phyloP scores from a whole-genome alignment of 2,113 vertebrate species.

The Nesogale talazaci region DNA sequence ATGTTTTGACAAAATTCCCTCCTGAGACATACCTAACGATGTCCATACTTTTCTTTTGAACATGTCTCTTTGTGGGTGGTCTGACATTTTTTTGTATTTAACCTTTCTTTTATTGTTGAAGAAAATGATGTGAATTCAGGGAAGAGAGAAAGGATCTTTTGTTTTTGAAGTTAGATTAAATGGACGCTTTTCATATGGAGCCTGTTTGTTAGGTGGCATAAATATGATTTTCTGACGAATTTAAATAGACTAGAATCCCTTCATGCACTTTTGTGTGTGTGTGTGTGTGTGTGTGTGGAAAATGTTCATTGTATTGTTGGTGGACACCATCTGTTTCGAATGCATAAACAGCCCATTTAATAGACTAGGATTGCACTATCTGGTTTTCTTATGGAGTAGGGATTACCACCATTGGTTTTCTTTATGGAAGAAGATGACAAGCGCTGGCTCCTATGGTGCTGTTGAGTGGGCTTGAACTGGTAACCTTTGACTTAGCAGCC shows the following conservation, averaged over 20 bases:
- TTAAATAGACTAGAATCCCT: background rate
- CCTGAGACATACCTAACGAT: background rate
- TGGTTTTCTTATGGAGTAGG: background rate
- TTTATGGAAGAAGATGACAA: background rate
- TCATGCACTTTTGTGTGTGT: background rate
- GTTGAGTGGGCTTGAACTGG: background rate
- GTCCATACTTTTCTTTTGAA: background rate
- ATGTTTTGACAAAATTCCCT: conserved; percentile 22
- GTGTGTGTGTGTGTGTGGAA: background rate
- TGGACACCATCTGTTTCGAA: background rate
- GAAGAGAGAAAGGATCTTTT: background rate
- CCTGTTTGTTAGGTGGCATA: background rate
- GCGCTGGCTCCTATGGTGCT: background rate
- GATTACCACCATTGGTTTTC: background rate
- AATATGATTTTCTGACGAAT: background rate
- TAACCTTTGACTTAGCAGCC: background rate
- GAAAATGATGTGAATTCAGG: background rate
- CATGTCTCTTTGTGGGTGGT: background rate
- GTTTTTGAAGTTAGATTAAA: background rate
- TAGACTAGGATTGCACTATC: background rate
- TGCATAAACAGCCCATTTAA: background rate
- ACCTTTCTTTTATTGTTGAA: background rate
- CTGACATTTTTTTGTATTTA: background rate
- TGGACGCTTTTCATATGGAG: background rate
- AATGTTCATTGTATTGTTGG: background rate